A percentile compares a stretch with the other conserved stretches of the same genome.
These are phyloP conservation scores for Vulpes vulpes DNA, from an alignment of 2,113 vertebrate species.

Conservation along the genomic window DNA sequence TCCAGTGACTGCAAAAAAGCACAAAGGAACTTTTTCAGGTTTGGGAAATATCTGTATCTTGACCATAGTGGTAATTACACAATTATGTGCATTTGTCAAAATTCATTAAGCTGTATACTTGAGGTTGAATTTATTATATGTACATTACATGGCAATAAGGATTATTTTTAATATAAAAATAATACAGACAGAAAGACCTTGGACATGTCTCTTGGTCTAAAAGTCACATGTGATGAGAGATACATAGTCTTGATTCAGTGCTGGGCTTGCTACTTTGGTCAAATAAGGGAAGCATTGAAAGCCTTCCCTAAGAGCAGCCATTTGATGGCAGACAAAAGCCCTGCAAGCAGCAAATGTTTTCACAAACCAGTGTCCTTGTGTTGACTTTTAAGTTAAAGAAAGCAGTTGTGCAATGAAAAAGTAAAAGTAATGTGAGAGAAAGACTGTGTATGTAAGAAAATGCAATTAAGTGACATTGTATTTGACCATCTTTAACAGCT, in stretches of 20 bases:
- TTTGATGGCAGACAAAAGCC: neutral
- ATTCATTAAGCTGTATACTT: neutral
- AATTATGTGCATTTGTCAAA: constrained; percentile 34
- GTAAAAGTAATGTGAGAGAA: neutral
- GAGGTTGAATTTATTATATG: neutral
- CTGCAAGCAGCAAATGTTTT: neutral
- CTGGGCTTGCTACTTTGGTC: neutral
- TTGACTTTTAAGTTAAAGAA: constrained; percentile 32
- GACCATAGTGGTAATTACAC: neutral
- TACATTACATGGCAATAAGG: neutral
- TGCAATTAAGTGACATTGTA: neutral
- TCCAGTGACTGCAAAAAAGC: neutral
- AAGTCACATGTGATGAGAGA: neutral
- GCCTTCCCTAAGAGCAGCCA: neutral
- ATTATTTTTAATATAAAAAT: neutral
- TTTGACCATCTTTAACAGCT: neutral
- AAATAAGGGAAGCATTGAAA: neutral
- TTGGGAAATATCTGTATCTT: neutral
- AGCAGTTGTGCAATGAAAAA: neutral
- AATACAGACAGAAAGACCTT: neutral
- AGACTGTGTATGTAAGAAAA: neutral
- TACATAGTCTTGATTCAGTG: neutral
- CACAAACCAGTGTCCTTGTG: neutral
- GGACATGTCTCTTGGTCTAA: neutral
- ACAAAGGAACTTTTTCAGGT: neutral